Conservation (phyloP, 2,113 vertebrate genomes). For the Cinclus mexicanus region DNA sequence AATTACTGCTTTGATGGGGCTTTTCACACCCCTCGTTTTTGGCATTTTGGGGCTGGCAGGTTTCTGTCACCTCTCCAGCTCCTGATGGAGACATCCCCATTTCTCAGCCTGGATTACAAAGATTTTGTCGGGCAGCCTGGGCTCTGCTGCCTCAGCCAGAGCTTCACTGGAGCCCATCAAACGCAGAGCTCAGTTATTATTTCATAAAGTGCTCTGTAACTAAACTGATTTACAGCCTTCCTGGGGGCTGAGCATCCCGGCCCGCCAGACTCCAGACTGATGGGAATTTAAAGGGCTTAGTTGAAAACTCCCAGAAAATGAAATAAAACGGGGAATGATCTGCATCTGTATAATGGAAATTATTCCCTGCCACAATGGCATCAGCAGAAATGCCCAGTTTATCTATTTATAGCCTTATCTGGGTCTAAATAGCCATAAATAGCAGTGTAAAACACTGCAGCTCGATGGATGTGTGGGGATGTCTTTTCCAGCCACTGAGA, state of each 20-base stretch:
- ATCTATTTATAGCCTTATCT: conserved; percentile 64
- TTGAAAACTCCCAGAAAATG: conserved; percentile 58
- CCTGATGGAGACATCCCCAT: background rate
- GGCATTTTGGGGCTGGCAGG: background rate
- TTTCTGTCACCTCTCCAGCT: background rate
- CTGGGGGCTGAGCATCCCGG: conserved; percentile 53
- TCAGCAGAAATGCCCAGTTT: conserved; percentile 13
- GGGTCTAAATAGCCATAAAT: conserved; percentile 64
- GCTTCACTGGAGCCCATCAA: background rate
- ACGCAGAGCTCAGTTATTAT: background rate
- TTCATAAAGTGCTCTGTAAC: conserved; percentile 37
- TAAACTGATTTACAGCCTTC: conserved; percentile 53
- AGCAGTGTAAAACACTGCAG: conserved; percentile 62
- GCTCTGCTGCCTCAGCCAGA: background rate
- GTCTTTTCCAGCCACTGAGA: conserved; percentile 77
- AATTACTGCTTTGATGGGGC: background rate
- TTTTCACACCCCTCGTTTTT: background rate
- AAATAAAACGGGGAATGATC: conserved; percentile 17
- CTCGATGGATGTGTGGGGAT: conserved; percentile 55
- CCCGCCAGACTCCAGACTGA: conserved; percentile 56
- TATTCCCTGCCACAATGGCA: conserved; percentile 33
- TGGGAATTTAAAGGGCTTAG: conserved; percentile 63
- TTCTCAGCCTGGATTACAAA: fast-evolving
- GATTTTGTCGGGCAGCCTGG: fast-evolving
- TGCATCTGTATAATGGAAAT: conserved; percentile 39